Evolutionary conservation across 2,797 vertebrate species (phyloP), one percentile per base, ranked within the genome.

Genomic region (Helarctos malayanus): DNA sequence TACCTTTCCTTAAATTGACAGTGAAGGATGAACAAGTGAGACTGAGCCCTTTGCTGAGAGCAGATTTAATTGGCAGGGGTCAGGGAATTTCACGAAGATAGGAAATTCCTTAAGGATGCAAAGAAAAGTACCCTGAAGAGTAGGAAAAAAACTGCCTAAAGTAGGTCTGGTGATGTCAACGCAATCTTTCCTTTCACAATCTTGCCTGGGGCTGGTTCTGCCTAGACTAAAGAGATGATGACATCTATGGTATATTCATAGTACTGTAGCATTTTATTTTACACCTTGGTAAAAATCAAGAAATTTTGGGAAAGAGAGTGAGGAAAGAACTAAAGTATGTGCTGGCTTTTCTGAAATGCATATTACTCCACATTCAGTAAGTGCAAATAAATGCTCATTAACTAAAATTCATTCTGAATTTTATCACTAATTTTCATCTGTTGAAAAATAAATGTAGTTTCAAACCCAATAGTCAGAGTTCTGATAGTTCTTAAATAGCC

Each of bases 1-100:
- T 92, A 96, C 52, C 38, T 96, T 87, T 57, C n/a, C 80, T 88
- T 88, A 95, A 97, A 92, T 80, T 97, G 95, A 86, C 92, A 98
- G 63, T 95, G 95, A 97, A 82, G n/a, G 82, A 69, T 89, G 94
- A 94, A 92, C 84, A 95, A 78, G 61, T 76, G 56, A 89, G 80
- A 73, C 18, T 35, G 91, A 95, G 96, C 54, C 29, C 38, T 96
- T 97, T 93, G 29, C 56, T 90, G 52, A 95, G 78, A 97, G 81
- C 61, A 95, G 41, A 95, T 80, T 95, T 97, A 98, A 97, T 97
- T 97, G 96, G 90, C 90, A 95, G 38, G 19, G 92, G 90, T 95
- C 94, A 94, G 76, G 18, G 68, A 96, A 90, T 88, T 95, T 95
- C 83, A 86, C 23, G 68, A 87, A 80, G 69, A 63, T 75, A 49